Evolutionary conservation across 2,797 vertebrate genomes (phyloP), one percentile per base, ranked within the genome.

Genomic region (Hapalemur alaotrensis): DNA sequence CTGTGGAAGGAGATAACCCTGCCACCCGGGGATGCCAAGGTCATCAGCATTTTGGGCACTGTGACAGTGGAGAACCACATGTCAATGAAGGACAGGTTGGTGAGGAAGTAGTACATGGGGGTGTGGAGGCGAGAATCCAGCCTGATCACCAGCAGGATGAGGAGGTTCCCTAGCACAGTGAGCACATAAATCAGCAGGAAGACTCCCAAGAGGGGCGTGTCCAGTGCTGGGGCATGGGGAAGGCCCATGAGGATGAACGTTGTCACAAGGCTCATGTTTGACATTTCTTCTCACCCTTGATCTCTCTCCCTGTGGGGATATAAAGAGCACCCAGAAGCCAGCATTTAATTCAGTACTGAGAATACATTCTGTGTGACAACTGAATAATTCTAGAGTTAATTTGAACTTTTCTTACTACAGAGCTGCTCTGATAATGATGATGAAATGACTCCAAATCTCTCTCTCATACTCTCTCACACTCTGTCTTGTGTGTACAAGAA

Each of bases 91-190:
- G 90, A 96, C 52, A 97, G 89, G 25, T 95, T 92, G 46, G 57
- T 30, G 17, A 97, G 93, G 57, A 97, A 95, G 67, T 81, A 96
- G 73, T 95, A 96, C 97, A 96, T 43, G 43, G 43, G 43, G 2
- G 67, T 97, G 84, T 92, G 86, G 48, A 96, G 89, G 13, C 57
- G 89, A n/a, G 73, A 48, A 22, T 95, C 80, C 52, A 70, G 6
- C 25, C 15, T 91, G 72, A 97, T 96, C 15, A 97, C 85, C 1
- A 93, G 12, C 46, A 98, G n/a, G 46, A 98, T 95, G 81, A 97
- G 93, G 2, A 93, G 54, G 28, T 98, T 98, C 0, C 97, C 97
- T 54, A 96, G 1, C 35, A 72, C 41, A 13, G 41, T 72, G 70
- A 72, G 13, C 20, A 32, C 69, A 25, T 70, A 70, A 41, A 41